Percentiles rank a stretch among this genome's conserved stretches.
These are phyloP conservation scores for Antennarius maculatus DNA, from an alignment of 2,797 vertebrate species.

Conservation along the genomic window DNA sequence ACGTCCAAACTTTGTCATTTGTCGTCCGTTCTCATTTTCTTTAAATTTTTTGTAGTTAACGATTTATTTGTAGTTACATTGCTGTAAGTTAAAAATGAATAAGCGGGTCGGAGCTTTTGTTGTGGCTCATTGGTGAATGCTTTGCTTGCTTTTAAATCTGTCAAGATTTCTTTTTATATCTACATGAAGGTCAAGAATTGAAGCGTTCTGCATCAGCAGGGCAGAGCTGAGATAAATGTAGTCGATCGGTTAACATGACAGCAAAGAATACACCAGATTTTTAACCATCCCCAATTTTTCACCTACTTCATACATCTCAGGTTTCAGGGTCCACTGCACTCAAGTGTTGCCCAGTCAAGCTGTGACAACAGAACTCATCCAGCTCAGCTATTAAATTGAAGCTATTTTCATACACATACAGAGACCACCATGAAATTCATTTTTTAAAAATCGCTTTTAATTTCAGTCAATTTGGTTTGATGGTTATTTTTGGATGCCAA, in stretches of 20 bases:
- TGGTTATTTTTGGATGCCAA: too few species aligned
- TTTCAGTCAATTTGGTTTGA: too few species aligned
- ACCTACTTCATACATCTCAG: neutral
- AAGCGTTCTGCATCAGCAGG: neutral
- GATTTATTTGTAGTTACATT: slow-evolving; percentile 56
- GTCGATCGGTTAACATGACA: neutral
- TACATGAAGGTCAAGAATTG: neutral
- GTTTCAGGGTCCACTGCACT: neutral
- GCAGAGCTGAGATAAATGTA: slow-evolving; percentile 12
- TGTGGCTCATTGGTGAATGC: slow-evolving; percentile 40
- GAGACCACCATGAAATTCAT: neutral
- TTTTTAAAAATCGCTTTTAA: neutral
- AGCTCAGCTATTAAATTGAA: neutral
- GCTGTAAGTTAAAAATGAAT: slow-evolving; percentile 42
- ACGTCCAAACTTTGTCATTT: slow-evolving; percentile 44
- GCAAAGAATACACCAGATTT: neutral
- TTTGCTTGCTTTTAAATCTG: slow-evolving; percentile 45
- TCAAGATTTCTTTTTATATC: slow-evolving; percentile 3
- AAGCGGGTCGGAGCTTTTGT: slow-evolving; percentile 36
- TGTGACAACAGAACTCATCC: neutral
- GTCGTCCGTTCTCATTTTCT: slow-evolving; percentile 48
- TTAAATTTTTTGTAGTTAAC: slow-evolving; percentile 59
- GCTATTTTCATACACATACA: neutral
- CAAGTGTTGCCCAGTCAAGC: neutral
- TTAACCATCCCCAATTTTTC: neutral